These are phyloP conservation scores for Polydrusus cervinus DNA, from an alignment of 2,888 invertebrate species.

Conservation along the genomic window DNA sequence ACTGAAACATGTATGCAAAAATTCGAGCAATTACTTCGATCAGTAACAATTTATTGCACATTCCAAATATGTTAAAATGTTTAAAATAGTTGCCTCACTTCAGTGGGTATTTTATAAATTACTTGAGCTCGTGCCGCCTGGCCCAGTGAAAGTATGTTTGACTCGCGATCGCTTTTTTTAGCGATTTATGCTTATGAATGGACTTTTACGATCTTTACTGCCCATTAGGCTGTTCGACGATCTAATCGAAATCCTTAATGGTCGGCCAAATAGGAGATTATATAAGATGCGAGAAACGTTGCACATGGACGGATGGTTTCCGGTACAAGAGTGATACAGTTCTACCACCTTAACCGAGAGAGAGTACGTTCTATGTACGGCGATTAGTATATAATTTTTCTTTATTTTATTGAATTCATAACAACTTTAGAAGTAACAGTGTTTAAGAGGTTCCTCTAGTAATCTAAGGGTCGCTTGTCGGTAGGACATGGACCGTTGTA, in stretches of 20 bases:
- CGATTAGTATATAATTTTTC: slow-evolving; percentile 3
- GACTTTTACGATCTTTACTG: slow-evolving; percentile 57
- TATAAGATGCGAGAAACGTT: slow-evolving; percentile 54
- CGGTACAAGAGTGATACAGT: slow-evolving; percentile 52
- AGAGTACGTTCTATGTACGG: slow-evolving; percentile 4
- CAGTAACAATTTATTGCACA: slow-evolving; percentile 13
- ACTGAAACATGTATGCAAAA: neutral
- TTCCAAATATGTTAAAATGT: slow-evolving; percentile 22
- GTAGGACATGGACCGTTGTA: too few species aligned
- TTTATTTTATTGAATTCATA: slow-evolving; percentile 6
- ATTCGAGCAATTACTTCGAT: neutral
- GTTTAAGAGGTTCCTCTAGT: neutral
- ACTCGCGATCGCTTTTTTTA: slow-evolving; percentile 53
- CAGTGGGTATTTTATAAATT: slow-evolving; percentile 20
- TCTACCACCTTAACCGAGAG: slow-evolving; percentile 43
- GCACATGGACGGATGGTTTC: slow-evolving; percentile 52
- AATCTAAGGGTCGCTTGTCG: neutral
- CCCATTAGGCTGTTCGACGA: slow-evolving; percentile 56
- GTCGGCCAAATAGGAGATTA: slow-evolving; percentile 50
- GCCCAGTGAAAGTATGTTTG: slow-evolving; percentile 54
- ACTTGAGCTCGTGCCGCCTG: slow-evolving; percentile 55
- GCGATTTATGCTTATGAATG: slow-evolving; percentile 57
- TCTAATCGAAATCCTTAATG: slow-evolving; percentile 55
- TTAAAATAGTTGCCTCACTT: slow-evolving; percentile 28
- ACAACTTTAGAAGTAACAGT: too few species aligned